Conservation (phyloP, 1,140 invertebrate species). For the Sycobia sp. region DNA sequence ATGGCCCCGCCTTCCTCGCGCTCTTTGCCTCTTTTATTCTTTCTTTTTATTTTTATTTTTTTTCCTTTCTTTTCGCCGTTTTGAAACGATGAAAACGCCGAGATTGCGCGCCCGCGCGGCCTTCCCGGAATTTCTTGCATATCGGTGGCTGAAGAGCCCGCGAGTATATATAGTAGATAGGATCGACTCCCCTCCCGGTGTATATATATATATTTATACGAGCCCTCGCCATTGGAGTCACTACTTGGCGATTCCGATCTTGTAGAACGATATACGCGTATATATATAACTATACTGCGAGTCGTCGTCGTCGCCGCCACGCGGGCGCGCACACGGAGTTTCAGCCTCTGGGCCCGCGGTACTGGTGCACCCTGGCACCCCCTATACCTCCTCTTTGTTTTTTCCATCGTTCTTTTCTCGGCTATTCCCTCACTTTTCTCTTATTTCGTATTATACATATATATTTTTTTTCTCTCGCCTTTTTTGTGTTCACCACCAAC, state of each 20-base stretch:
- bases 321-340: background rate
- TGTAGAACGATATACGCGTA: constrained; percentile 57
- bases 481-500: too few relatives aligned
- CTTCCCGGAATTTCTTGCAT: constrained; percentile 59
- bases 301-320: background rate
- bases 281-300: too few relatives aligned
- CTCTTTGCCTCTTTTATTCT: background rate
- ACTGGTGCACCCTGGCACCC: background rate
- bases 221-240: constrained; percentile 40
- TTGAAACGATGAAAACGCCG: constrained; percentile 19
- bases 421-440: too few relatives aligned
- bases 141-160: constrained; percentile 48
- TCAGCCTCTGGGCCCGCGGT: background rate
- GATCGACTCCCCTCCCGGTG: constrained; percentile 51
- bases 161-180: constrained; percentile 54
- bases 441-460: too few relatives aligned
- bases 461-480: too few relatives aligned
- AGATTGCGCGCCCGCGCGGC: constrained; percentile 32
- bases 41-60: background rate
- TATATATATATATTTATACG: too few relatives aligned
- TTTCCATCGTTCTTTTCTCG: background rate
- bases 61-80: constrained; percentile 1
- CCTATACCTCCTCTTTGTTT: background rate
- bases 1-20: background rate
- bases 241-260: constrained; percentile 61